phyloP scores from a whole-genome alignment of 2,888 invertebrate species.

The Caenorhabditis sp. region DNA sequence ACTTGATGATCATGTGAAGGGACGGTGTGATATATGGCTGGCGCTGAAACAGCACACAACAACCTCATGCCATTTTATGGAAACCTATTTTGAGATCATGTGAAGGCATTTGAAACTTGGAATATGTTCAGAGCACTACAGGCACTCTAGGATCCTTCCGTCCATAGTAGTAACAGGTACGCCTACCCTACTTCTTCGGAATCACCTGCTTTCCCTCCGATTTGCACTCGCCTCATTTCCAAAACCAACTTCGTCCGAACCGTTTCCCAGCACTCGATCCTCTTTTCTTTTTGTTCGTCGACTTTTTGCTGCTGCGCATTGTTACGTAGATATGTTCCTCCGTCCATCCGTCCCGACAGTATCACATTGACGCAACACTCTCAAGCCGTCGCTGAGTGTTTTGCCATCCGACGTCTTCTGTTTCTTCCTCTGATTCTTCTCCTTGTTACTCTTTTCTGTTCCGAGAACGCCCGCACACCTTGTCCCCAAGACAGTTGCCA shows the following conservation, averaged over 20 bases:
- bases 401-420: slow-evolving; percentile 7
- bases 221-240: slow-evolving; percentile 56
- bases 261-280: slow-evolving; percentile 46
- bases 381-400: slow-evolving; percentile 10
- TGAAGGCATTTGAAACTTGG: too few species aligned
- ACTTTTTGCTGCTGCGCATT: slow-evolving; percentile 28
- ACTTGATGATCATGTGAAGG: slow-evolving; percentile 53
- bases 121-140: too few species aligned
- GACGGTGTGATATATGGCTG: slow-evolving; percentile 16
- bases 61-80: too few species aligned
- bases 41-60: slow-evolving; percentile 2
- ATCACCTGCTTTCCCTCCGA: not conserved
- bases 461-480: not conserved
- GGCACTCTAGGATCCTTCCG: not conserved
- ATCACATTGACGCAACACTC: slow-evolving; percentile 45
- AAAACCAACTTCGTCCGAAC: slow-evolving; percentile 43
- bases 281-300: not conserved
- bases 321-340: slow-evolving; percentile 45
- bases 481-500: slow-evolving; percentile 25
- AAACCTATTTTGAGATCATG: not conserved
- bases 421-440: too few species aligned
- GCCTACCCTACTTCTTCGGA: not conserved
- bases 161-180: slow-evolving; percentile 23
- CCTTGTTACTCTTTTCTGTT: too few species aligned
- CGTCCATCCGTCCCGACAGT: slow-evolving; percentile 28